Evolutionary conservation across 2,113 vertebrate genomes (phyloP).

Genomic region (Speoplatyrhinus poulsoni): DNA sequence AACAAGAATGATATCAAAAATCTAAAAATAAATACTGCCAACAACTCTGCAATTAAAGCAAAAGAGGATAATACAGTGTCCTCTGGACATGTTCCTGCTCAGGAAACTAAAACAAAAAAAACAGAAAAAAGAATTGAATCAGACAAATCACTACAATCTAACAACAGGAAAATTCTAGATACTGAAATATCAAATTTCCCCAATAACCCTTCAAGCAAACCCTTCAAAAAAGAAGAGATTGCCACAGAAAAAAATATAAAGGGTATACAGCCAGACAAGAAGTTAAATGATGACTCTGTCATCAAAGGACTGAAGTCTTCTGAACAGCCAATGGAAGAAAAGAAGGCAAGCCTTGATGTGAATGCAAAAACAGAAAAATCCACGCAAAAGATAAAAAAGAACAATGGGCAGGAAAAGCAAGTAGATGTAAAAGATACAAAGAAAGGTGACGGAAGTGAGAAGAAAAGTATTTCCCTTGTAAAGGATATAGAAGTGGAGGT

Average conservation of each 20-base stretch:
- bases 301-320: slow-evolving; percentile 35
- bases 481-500: slow-evolving; percentile 31
- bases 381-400: slow-evolving; percentile 69
- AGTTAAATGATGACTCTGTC: slow-evolving; percentile 40
- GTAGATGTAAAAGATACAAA: slow-evolving; percentile 36
- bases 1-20: slow-evolving; percentile 56
- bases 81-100: slow-evolving; percentile 8
- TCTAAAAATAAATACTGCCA: slow-evolving; percentile 34
- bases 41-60: slow-evolving; percentile 32
- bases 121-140: slow-evolving; percentile 32
- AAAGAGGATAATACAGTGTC: slow-evolving; percentile 7
- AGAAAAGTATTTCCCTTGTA: slow-evolving; percentile 21
- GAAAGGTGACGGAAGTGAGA: slow-evolving; percentile 31
- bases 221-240: slow-evolving; percentile 25
- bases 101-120: slow-evolving; percentile 24
- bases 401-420: slow-evolving; percentile 60
- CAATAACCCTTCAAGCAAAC: slow-evolving; percentile 10
- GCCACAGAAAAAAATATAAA: slow-evolving; percentile 39
- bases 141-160: slow-evolving; percentile 17
- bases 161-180: slow-evolving; percentile 30
- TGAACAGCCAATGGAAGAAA: slow-evolving; percentile 41
- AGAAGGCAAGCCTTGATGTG: slow-evolving; percentile 44
- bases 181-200: slow-evolving; percentile 11
- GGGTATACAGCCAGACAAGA: slow-evolving; percentile 49
- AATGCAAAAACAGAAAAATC: slow-evolving; percentile 65